These are phyloP conservation scores for Pachymerium ferrugineum DNA, from an alignment of 2,888 invertebrate species.

Conservation along the genomic window DNA sequence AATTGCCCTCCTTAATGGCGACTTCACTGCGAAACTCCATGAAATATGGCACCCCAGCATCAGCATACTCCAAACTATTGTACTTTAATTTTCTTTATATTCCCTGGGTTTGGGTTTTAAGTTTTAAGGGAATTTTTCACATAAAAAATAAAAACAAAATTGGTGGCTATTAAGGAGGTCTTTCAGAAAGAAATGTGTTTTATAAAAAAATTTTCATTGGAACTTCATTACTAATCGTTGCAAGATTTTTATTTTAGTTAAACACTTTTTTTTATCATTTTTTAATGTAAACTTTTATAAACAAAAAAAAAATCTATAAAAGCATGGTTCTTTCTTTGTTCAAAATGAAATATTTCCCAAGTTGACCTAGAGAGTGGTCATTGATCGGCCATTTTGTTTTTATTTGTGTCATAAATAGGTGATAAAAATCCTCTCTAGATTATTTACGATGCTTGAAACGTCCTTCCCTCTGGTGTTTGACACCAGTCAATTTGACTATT, in stretches of 20 bases:
- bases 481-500: slow-evolving; percentile 23
- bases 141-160: slow-evolving; percentile 17
- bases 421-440: slow-evolving; percentile 19
- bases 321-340: not conserved
- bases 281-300: not conserved
- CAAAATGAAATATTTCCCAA: not conserved
- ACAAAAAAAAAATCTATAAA: not conserved
- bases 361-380: not conserved
- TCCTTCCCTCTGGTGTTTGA: slow-evolving; percentile 19
- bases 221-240: too few species aligned
- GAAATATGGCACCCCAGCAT: slow-evolving; percentile 15
- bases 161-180: not conserved
- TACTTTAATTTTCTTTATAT: slow-evolving; percentile 25
- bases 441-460: slow-evolving; percentile 22
- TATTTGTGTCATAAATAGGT: slow-evolving; percentile 27
- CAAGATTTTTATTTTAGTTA: not conserved
- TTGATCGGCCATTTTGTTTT: slow-evolving; percentile 24
- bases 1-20: slow-evolving; percentile 27
- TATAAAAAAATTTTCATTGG: too few species aligned
- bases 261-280: not conserved
- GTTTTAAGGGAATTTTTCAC: not conserved
- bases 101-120: too few species aligned
- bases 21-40: not conserved
- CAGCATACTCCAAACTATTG: not conserved
- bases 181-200: too few species aligned